Base-by-base conservation (phyloP, 2,797 vertebrate species). In the Smutsia gigantea region DNA sequence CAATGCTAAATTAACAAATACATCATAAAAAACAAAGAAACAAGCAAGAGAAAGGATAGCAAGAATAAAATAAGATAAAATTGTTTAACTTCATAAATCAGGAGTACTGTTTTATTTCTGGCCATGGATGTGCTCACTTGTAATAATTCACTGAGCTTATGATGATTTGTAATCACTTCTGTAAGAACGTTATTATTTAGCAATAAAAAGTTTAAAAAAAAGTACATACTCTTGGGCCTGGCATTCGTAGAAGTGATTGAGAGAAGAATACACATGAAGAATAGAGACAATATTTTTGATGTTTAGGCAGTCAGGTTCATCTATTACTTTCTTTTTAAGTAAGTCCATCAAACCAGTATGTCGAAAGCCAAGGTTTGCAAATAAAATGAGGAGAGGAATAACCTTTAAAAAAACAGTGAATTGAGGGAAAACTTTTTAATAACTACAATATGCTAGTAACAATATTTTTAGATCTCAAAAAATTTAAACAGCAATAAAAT, bases 231-330 rank as follows among this genome's bases (percentile, higher is more conserved):
- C 96, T 83, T 98, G 96, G 85, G 98, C 97, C 72, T 98, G 98
- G n/a, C 94, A 88, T 85, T 94, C 89, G 66, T 98, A 97, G 71
- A 98, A 46, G 34, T 99, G 99, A 98, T 99, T 99, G 7, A 99
- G 98, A 51, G 97, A 98, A 4, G 99, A 99, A 98, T 99, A 99
- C 37, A 98, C 97, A 59, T 98, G 98, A 77, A 99, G 98, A 94
- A 99, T 25, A 91, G 64, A 88, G 31, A 99, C 64, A 61, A 99
- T 92, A 94, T 98, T 98, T 96, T 97, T 98, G 49, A 99, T 90
- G 0, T 97, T 98, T 82, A 99, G 97, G 37, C 93, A 92, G 4
- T 98, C 97, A 1, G 99, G 98, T 6, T 99, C 96, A 79, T 98
- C 91, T 4, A 98, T 98, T 77, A 99, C 88, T 95, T 98, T 99